These are phyloP conservation scores for Diploptera punctata DNA, from an alignment of 2,888 invertebrate genomes.

Conservation along the genomic window DNA sequence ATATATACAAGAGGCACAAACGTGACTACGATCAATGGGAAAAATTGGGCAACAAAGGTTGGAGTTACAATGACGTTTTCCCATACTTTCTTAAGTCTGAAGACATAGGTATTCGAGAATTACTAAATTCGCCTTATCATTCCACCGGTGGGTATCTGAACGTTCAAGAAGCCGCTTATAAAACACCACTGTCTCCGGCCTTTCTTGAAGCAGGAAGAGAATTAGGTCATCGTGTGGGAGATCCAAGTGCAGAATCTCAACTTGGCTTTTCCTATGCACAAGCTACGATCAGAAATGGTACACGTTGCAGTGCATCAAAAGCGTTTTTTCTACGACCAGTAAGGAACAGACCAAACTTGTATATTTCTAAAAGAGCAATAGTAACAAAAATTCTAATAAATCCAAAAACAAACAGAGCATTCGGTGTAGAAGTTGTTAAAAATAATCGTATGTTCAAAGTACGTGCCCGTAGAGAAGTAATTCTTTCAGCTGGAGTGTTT, in stretches of 20 bases:
- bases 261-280: slow-evolving; percentile 75
- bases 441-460: slow-evolving; percentile 60
- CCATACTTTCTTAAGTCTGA: slow-evolving; percentile 83
- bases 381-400: slow-evolving; percentile 73
- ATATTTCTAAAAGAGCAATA: slow-evolving; percentile 71
- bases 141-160: slow-evolving; percentile 71
- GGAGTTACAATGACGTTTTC: slow-evolving; percentile 76
- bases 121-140: slow-evolving; percentile 70
- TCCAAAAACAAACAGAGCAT: slow-evolving; percentile 63
- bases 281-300: slow-evolving; percentile 73
- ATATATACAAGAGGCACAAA: slow-evolving; percentile 81
- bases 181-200: slow-evolving; percentile 65
- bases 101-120: slow-evolving; percentile 65
- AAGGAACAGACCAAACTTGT: slow-evolving; percentile 68
- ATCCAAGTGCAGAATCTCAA: slow-evolving; percentile 60
- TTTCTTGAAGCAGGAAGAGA: slow-evolving; percentile 73
- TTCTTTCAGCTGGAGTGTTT: slow-evolving; percentile 81
- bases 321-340: slow-evolving; percentile 79
- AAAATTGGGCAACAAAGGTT: slow-evolving; percentile 77
- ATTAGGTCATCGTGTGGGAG: slow-evolving; percentile 72
- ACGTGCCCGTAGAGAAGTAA: slow-evolving; percentile 73
- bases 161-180: slow-evolving; percentile 69
- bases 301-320: slow-evolving; percentile 79
- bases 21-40: slow-evolving; percentile 85
- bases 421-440: slow-evolving; percentile 74